Evolutionary conservation across 2,888 invertebrate genomes (phyloP).

Genomic region (Eledone cirrhosa): DNA sequence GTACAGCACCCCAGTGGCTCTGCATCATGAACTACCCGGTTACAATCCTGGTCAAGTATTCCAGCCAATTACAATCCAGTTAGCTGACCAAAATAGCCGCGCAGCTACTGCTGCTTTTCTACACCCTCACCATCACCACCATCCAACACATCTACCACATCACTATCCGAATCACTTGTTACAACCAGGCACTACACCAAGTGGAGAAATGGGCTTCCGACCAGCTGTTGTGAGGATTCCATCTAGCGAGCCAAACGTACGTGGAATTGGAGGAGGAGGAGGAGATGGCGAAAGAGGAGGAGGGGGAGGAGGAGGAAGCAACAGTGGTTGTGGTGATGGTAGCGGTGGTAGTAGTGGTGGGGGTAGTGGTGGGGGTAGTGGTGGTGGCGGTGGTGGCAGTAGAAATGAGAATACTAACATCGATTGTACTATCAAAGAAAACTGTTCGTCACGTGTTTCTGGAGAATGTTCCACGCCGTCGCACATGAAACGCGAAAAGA

Average conservation of each 20-base stretch:
- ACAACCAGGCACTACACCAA: not conserved
- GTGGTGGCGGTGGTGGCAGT: not conserved
- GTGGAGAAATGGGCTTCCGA: not conserved
- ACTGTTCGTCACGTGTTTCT: not conserved
- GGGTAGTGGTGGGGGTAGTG: not conserved
- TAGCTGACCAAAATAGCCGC: slow-evolving; percentile 24
- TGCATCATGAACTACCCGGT: not conserved
- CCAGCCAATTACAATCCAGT: slow-evolving; percentile 23
- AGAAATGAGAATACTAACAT: not conserved
- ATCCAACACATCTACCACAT: slow-evolving; percentile 16
- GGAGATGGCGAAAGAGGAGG: too few species aligned
- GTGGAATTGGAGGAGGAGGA: too few species aligned
- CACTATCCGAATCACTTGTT: slow-evolving; percentile 4
- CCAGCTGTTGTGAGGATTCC: not conserved
- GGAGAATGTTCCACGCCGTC: slow-evolving; percentile 9
- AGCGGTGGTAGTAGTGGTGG: not conserved
- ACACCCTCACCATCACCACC: slow-evolving; percentile 19
- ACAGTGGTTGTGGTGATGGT: not conserved
- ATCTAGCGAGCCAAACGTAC: too few species aligned
- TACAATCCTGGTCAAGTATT: slow-evolving; percentile 12
- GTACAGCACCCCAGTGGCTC: not conserved
- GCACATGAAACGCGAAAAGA: not conserved
- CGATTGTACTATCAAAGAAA: slow-evolving; percentile 21
- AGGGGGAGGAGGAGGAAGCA: too few species aligned
- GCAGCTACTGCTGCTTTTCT: slow-evolving; percentile 16